These are phyloP conservation scores for Dipus sagitta DNA, from an alignment of 2,797 vertebrate genomes.

Conservation along the genomic window DNA sequence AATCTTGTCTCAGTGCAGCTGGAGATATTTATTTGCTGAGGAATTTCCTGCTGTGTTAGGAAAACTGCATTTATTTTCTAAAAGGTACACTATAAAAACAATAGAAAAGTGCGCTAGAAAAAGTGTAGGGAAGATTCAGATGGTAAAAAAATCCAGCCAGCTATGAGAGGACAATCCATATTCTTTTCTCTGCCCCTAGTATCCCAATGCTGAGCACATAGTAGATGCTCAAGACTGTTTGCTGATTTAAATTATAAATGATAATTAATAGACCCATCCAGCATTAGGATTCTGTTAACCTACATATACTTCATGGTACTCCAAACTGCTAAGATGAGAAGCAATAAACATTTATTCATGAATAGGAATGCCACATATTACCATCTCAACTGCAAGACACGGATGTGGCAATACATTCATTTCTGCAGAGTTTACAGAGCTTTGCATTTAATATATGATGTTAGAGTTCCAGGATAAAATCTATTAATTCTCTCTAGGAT, in stretches of 20 bases:
- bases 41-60: constrained; percentile 43
- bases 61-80: constrained; percentile 55
- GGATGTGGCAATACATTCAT: constrained; percentile 37
- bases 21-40: constrained; percentile 54
- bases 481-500: constrained; percentile 27
- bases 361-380: constrained; percentile 49
- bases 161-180: constrained; percentile 23
- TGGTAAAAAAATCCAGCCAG: constrained; percentile 10
- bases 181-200: constrained; percentile 41
- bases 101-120: constrained; percentile 50
- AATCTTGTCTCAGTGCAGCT: constrained; percentile 48
- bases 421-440: constrained; percentile 45
- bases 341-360: constrained; percentile 59
- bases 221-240: constrained; percentile 63
- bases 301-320: neutral
- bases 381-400: constrained; percentile 6
- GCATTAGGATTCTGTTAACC: constrained; percentile 38
- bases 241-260: constrained; percentile 46
- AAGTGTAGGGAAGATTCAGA: neutral
- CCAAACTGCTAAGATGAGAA: constrained; percentile 60
- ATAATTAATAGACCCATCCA: constrained; percentile 20
- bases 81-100: constrained; percentile 27
- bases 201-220: constrained; percentile 46
- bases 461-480: constrained; percentile 51
- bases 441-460: constrained; percentile 59